phyloP scores from a whole-genome alignment of 2,888 invertebrate genomes.

The Aplocera efformata region DNA sequence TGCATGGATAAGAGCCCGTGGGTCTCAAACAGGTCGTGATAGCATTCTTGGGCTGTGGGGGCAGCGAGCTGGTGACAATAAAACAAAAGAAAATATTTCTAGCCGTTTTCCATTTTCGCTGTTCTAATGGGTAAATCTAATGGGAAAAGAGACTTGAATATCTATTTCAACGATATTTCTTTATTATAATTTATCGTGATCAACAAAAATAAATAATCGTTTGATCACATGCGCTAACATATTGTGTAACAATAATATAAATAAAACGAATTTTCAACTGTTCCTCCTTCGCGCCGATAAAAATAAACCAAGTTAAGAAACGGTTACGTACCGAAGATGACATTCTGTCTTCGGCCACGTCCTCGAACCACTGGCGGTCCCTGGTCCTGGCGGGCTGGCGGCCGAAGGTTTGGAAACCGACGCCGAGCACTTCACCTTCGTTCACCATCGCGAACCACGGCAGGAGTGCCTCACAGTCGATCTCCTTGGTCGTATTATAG shows the following conservation, averaged over 20 bases:
- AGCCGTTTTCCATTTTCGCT: too few species aligned
- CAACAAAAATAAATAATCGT: too few species aligned
- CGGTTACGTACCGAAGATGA: slow-evolving; percentile 33
- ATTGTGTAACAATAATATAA: too few species aligned
- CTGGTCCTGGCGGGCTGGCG: slow-evolving; percentile 32
- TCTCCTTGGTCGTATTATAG: slow-evolving; percentile 52
- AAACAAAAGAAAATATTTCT: slow-evolving; percentile 2
- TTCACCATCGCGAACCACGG: slow-evolving; percentile 60
- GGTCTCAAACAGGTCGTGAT: slow-evolving; percentile 39
- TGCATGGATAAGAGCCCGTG: slow-evolving; percentile 51
- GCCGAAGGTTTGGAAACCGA: slow-evolving; percentile 56
- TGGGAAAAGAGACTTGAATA: too few species aligned
- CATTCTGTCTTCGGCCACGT: slow-evolving; percentile 29
- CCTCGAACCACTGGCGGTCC: slow-evolving; percentile 53
- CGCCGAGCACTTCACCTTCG: slow-evolving; percentile 50
- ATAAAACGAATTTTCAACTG: too few species aligned
- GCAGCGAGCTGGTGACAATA: slow-evolving; percentile 38
- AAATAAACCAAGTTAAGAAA: too few species aligned
- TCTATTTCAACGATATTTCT: too few species aligned
- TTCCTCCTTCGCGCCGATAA: too few species aligned
- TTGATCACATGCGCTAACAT: too few species aligned
- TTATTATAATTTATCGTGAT: too few species aligned
- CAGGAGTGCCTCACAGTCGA: slow-evolving; percentile 47
- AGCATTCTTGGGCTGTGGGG: slow-evolving; percentile 50
- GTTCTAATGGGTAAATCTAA: too few species aligned